These are phyloP conservation scores for Onchidella celtica DNA, from an alignment of 2,888 invertebrate genomes.

Conservation along the genomic window DNA sequence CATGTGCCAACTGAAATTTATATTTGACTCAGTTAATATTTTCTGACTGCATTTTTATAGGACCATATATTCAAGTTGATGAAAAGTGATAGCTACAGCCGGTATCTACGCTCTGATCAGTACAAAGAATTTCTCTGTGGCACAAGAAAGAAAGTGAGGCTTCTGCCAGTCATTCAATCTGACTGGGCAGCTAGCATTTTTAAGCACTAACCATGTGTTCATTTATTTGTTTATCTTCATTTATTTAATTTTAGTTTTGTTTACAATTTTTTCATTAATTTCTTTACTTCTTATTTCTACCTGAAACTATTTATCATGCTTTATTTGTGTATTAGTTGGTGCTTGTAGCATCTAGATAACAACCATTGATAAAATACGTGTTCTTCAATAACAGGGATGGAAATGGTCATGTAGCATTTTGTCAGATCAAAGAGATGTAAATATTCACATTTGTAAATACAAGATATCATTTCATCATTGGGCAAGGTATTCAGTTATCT, in stretches of 20 bases:
- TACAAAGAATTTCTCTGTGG: constrained; percentile 98
- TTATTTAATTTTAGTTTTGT: constrained; percentile 32
- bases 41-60: too few relatives aligned
- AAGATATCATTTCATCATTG: neutral
- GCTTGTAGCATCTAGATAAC: constrained; percentile 18
- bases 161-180: constrained; percentile 70
- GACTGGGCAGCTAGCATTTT: constrained; percentile 67
- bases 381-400: constrained; percentile 28
- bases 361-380: constrained; percentile 23
- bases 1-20: too few relatives aligned
- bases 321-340: constrained; percentile 12
- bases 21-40: too few relatives aligned
- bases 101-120: constrained; percentile 98
- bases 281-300: neutral
- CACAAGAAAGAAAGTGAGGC: constrained; percentile 94
- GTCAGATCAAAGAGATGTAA: neutral
- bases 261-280: constrained; percentile 24
- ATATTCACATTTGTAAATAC: neutral
- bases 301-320: constrained; percentile 29
- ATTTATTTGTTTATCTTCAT: constrained; percentile 34
- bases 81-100: constrained; percentile 99
- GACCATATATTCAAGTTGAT: constrained; percentile 99
- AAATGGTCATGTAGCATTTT: constrained; percentile 26
- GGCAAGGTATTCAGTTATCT: too few relatives aligned
- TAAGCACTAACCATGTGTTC: constrained; percentile 59